Percentiles rank a stretch among this genome's conserved stretches.
phyloP scores from a whole-genome alignment of 2,797 vertebrate species.

The Phataginus tetradactyla region DNA sequence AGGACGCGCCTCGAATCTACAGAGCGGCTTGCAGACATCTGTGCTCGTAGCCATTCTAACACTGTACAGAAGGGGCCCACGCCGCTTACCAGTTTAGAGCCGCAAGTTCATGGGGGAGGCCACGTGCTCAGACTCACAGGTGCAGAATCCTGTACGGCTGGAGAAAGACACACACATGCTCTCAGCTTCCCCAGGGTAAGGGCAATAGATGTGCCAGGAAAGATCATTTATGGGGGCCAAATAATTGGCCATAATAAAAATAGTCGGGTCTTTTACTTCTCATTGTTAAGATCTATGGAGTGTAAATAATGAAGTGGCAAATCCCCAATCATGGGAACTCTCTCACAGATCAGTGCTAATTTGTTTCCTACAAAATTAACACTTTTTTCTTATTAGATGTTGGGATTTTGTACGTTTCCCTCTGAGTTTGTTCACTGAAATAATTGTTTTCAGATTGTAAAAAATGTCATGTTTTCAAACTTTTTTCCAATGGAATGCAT shows the following conservation, averaged over 20 bases:
- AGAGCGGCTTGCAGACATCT: background rate
- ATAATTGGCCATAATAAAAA: no score
- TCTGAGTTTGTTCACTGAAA: background rate
- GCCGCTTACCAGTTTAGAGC: background rate
- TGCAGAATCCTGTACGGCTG: rapidly evolving
- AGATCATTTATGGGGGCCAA: no score
- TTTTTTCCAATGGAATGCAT: background rate
- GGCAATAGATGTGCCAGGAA: background rate
- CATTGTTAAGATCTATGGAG: rapidly evolving
- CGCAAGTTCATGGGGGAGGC: background rate
- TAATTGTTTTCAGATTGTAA: background rate
- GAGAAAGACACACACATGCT: rapidly evolving
- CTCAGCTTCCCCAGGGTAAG: background rate
- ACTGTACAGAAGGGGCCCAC: background rate
- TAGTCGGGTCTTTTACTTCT: background rate
- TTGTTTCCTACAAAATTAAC: background rate
- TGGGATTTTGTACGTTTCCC: background rate
- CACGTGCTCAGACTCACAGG: rapidly evolving
- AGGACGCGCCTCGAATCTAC: background rate
- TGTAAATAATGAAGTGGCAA: background rate
- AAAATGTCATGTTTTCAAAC: background rate
- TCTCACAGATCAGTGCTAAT: no score
- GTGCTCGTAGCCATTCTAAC: background rate
- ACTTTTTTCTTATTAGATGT: background rate
- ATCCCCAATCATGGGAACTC: background rate